These are phyloP conservation scores for Garrulus glandarius DNA, from an alignment of 2,797 vertebrate species.

Conservation along the genomic window DNA sequence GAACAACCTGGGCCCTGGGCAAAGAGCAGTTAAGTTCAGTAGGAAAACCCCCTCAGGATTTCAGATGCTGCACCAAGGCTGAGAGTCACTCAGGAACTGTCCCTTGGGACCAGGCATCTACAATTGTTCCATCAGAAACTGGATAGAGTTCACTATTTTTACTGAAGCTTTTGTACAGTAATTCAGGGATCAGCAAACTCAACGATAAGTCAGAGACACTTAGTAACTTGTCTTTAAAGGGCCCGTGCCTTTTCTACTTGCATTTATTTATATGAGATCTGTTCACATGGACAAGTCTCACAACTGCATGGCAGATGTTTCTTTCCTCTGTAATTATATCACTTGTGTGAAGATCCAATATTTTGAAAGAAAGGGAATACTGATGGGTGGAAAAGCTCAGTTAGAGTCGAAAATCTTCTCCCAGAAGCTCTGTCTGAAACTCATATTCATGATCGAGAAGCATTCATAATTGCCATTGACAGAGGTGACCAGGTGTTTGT, in stretches of 20 bases:
- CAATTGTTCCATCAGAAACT: background rate
- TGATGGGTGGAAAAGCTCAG: background rate
- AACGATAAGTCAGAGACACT: background rate
- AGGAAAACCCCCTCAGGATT: background rate
- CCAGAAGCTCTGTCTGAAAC: background rate
- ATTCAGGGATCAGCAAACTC: background rate
- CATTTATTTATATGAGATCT: background rate
- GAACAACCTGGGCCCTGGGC: constrained; percentile 2
- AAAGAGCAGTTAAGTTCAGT: background rate
- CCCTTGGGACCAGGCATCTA: background rate
- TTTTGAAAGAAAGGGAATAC: background rate
- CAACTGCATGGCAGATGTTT: background rate
- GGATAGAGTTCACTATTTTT: background rate
- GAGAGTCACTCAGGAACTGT: background rate
- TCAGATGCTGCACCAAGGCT: background rate
- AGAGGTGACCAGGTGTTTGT: background rate
- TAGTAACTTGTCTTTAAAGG: background rate
- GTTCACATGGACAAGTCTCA: background rate
- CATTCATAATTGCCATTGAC: background rate
- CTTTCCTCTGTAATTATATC: background rate
- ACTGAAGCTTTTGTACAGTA: background rate
- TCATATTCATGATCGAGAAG: background rate
- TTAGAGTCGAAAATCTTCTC: background rate
- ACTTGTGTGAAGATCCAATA: background rate
- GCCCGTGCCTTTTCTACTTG: background rate